Evolutionary conservation across 2,797 vertebrate genomes (phyloP).

Genomic region (Chelon labrosus): DNA sequence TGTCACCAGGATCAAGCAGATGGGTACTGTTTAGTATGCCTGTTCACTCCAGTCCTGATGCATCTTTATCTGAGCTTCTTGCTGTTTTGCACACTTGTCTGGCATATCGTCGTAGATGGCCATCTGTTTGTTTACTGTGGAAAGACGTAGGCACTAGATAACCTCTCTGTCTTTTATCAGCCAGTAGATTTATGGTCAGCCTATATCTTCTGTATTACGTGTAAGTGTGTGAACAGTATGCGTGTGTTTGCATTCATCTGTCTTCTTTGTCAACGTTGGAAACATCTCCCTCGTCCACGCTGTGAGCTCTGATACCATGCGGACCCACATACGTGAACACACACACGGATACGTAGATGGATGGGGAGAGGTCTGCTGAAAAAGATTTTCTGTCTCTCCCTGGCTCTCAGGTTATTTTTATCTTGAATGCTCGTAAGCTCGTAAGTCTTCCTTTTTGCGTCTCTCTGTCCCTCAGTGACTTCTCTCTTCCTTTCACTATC

Average conservation of each 20-base stretch:
- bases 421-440: conserved; percentile 59
- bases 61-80: conserved; percentile 44
- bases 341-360: conserved; percentile 37
- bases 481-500: conserved; percentile 45
- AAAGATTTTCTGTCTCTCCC: conserved; percentile 44
- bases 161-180: conserved; percentile 30
- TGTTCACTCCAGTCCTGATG: conserved; percentile 16
- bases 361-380: conserved; percentile 33
- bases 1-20: conserved; percentile 62
- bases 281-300: conserved; percentile 26
- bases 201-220: conserved; percentile 8
- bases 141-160: conserved; percentile 37
- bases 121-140: conserved; percentile 50
- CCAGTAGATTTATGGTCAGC: conserved; percentile 31
- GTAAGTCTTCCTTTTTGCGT: conserved; percentile 47
- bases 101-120: conserved; percentile 21
- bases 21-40: conserved; percentile 53
- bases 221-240: conserved; percentile 6
- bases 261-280: conserved; percentile 38
- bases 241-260: conserved; percentile 25
- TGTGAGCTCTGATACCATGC: conserved; percentile 36
- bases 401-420: conserved; percentile 73
- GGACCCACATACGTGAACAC: conserved; percentile 23
- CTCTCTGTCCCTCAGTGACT: conserved; percentile 58
- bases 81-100: conserved; percentile 34